A percentile compares a stretch with the other conserved stretches of the same genome.
Conservation (phyloP, 2,797 vertebrate species). For the Semotilus atromaculatus region DNA sequence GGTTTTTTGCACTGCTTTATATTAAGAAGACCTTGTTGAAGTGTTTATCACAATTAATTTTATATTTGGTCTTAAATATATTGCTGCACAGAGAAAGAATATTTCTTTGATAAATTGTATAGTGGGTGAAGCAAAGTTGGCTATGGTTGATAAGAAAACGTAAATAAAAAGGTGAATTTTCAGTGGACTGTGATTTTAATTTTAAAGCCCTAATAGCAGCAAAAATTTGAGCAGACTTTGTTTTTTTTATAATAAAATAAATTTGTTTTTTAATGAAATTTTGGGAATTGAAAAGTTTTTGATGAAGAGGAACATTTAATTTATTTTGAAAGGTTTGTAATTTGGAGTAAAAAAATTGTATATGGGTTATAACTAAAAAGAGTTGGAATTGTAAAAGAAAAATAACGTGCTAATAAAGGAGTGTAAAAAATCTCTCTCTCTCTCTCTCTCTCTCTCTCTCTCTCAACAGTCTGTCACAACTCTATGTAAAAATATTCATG, state of each 20-base stretch:
- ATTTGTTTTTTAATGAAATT: too few species aligned
- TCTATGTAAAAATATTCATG: conserved; percentile 56
- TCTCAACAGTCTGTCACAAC: conserved; percentile 45
- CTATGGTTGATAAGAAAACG: too few species aligned
- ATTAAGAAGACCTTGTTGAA: not conserved
- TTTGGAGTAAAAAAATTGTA: conserved; percentile 57
- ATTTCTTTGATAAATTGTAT: not conserved
- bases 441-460: too few species aligned
- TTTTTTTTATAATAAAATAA: too few species aligned
- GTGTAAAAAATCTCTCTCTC: too few species aligned
- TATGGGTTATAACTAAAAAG: too few species aligned
- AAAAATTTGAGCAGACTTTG: too few species aligned
- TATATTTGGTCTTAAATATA: not conserved
- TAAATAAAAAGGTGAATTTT: not conserved
- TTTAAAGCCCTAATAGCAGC: too few species aligned
- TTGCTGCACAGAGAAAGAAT: not conserved
- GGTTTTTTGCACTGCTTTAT: not conserved
- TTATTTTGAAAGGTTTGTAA: too few species aligned
- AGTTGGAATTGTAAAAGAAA: too few species aligned
- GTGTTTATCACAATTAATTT: not conserved
- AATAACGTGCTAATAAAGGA: conserved; percentile 67
- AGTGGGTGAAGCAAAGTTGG: not conserved
- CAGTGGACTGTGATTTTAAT: not conserved
- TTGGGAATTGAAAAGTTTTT: too few species aligned
- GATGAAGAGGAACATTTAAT: too few species aligned